Percentiles rank a stretch among this genome's conserved stretches.
Evolutionary conservation across 2,113 vertebrate species (phyloP).

Genomic region (Corydoras maculifer): DNA sequence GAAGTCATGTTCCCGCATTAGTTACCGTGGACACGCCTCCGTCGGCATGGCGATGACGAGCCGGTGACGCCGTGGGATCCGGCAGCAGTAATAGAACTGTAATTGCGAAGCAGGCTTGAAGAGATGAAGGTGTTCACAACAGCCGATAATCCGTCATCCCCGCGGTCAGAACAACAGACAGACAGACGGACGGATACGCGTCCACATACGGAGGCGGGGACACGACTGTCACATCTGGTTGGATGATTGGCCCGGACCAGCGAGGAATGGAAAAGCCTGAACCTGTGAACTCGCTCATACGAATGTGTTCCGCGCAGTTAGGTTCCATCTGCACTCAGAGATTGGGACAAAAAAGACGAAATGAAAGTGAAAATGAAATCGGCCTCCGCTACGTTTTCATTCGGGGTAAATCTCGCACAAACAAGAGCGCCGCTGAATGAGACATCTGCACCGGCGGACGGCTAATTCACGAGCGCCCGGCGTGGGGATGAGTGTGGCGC

Average conservation of each 20-base stretch:
- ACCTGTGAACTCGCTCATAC: constrained; percentile 43
- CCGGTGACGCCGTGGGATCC: no score
- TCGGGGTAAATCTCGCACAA: no score
- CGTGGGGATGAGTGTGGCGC: no score
- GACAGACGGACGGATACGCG: constrained; percentile 15
- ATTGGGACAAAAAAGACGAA: constrained; percentile 10
- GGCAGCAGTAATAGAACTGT: no score
- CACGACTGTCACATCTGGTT: constrained; percentile 36
- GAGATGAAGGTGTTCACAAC: neutral
- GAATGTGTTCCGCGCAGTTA: constrained; percentile 40
- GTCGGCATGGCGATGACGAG: no score
- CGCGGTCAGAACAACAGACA: neutral
- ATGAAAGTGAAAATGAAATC: no score
- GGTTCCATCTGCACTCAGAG: constrained; percentile 33
- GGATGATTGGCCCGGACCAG: constrained; percentile 34
- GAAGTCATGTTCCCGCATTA: neutral
- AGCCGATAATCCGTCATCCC: neutral
- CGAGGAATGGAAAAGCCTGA: constrained; percentile 39
- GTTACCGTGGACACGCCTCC: neutral
- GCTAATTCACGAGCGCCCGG: no score
- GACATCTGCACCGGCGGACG: no score
- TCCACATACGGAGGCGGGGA: constrained; percentile 13
- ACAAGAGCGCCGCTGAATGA: no score
- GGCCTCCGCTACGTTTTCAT: no score
- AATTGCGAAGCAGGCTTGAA: no score